Base-by-base conservation (phyloP, 2,888 invertebrate species). In the Chrysomela aeneicollis region DNA sequence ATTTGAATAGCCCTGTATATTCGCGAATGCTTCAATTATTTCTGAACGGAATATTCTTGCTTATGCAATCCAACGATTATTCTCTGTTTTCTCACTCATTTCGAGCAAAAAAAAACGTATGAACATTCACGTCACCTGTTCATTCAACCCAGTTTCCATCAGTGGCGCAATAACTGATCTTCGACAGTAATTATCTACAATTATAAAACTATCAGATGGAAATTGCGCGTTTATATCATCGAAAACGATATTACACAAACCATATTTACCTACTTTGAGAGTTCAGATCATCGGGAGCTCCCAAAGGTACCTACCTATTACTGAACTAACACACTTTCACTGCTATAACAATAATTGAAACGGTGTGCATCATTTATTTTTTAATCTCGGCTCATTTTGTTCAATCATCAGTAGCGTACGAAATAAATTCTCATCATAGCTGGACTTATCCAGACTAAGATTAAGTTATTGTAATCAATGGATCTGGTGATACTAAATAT, bases 181-280 rank as follows among this genome's bases (percentile, higher is more conserved):
- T 55, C 22, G 47, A 49, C 21, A 32, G 60, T 35, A 63, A 66
- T 63, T 66, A 63, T 22, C 17, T 47, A 61, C 53, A 65, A 67
- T 66, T 64, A 67, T 64, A 37, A 58, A 64, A 59, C 52, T 50
- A 63, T 47, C 60, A 59, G 65, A 63, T 59, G 57, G 61, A 69
- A 71, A 66, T 66, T n/a, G n/a, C 60, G 50, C 60, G 59, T 59
- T 58, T 69, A 68, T 70, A 67, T 69, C 58, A 55, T 42, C 59
- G 65, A 62, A 64, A 52, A 59, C 61, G 61, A 61, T 66, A 64
- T 65, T 62, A 63, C 60, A 62, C 61, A 68, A 67, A 70, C n/a
- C 73, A 72, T 73, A 71, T 74, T 75, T 73, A 76, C 75, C 76
- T 73, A 76, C 73, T 76, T 77, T 73, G 68, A 76, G 76, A 75